Percentiles rank a stretch among this genome's conserved stretches.
phyloP scores from a whole-genome alignment of 2,888 invertebrate genomes.

The Caradrina clavipalpis region DNA sequence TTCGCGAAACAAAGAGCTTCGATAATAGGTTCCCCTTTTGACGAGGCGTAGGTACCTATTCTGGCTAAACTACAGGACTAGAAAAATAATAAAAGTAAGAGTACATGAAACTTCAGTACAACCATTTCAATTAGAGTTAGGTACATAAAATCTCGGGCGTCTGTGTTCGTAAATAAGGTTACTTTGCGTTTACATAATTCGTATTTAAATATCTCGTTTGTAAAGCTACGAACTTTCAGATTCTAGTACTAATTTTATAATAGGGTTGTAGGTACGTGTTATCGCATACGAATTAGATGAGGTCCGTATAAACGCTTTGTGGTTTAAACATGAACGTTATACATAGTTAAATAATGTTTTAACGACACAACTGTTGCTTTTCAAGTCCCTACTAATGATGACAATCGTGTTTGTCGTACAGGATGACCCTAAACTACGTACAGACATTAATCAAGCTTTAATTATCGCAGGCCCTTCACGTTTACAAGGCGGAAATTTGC shows the following conservation, averaged over 20 bases:
- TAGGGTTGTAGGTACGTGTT: conserved; percentile 30
- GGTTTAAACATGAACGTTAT: conserved; percentile 18
- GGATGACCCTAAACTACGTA: conserved; percentile 52
- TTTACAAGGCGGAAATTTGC: conserved; percentile 70
- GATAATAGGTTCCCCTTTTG: conserved; percentile 13
- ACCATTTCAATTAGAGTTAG: conserved; percentile 21
- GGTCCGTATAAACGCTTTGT: background rate
- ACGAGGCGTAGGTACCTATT: conserved; percentile 4
- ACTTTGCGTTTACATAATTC: conserved; percentile 16
- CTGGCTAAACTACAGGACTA: background rate
- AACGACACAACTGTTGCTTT: conserved; percentile 41
- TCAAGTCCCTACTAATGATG: conserved; percentile 37
- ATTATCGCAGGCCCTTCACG: conserved; percentile 67
- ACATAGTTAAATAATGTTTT: conserved; percentile 9
- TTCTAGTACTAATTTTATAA: background rate
- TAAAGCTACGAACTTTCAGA: conserved; percentile 2
- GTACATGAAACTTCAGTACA: background rate
- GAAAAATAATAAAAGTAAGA: background rate
- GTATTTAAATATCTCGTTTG: conserved; percentile 16
- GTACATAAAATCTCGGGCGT: background rate
- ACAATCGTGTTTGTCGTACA: conserved; percentile 51
- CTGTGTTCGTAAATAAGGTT: conserved; percentile 1
- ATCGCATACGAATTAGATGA: conserved; percentile 41
- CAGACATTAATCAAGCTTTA: conserved; percentile 70
- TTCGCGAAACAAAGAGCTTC: conserved; percentile 32